Evolutionary conservation across 30 jellyfish, hydroid and myxozoan genomes (phyloP), one percentile per base, ranked within the genome.

Genomic region (Turritopsis dohrnii): DNA sequence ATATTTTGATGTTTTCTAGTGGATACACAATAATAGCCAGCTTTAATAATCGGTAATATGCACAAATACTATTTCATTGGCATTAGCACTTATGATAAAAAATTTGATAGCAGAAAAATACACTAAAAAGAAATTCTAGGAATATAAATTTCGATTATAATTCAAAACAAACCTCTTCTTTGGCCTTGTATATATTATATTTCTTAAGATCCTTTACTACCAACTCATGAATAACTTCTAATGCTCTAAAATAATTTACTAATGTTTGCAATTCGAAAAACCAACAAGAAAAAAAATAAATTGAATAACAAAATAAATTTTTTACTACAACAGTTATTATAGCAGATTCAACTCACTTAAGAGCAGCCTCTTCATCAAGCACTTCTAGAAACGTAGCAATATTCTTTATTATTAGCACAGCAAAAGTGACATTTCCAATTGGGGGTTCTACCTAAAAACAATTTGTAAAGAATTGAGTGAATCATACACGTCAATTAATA

Each of bases 91-190:
- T n/a, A n/a, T n/a, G n/a, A n/a, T n/a, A n/a, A n/a, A n/a, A n/a
- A n/a, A n/a, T n/a, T n/a, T n/a, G n/a, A n/a, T n/a, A n/a, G n/a
- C n/a, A n/a, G n/a, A n/a, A n/a, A n/a, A n/a, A n/a, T n/a, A n/a
- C n/a, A n/a, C 53, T 20, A 80, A 79, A 79, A 8, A n/a, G 21
- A 79, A 22, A n/a, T n/a, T n/a, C n/a, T n/a, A n/a, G n/a, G n/a
- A n/a, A n/a, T n/a, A n/a, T n/a, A n/a, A n/a, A n/a, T n/a, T n/a
- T n/a, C n/a, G n/a, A n/a, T n/a, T n/a, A n/a, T n/a, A n/a, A n/a
- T n/a, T n/a, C n/a, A n/a, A 52, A 53, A 28, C 85, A 20, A 41
- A 80, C 87, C 83, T 80, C 87, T 80, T 80, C 87, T 80, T 80
- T 80, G 24, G 87, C 87, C 83, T 18, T n/a, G 60, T 80, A 80